Conservation (phyloP, 2,888 invertebrate species). For the Criorhina ranunculi region DNA sequence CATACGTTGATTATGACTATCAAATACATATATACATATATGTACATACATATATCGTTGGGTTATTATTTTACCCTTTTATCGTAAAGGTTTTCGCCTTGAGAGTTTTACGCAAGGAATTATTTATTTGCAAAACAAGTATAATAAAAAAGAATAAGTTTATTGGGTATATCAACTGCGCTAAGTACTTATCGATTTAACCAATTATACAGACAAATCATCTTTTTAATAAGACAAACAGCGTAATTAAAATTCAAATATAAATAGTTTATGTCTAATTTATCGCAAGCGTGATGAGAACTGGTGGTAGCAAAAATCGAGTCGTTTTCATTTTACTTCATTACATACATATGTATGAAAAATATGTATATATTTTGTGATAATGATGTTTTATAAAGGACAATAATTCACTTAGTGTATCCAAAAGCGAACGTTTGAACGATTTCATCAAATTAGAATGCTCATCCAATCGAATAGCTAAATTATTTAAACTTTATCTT, state of each 20-base stretch:
- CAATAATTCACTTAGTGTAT: neutral
- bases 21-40: neutral
- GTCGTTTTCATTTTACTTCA: neutral
- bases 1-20: conserved; percentile 2
- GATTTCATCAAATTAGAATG: neutral
- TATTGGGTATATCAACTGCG: neutral
- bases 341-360: neutral
- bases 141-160: neutral
- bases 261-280: neutral
- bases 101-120: neutral
- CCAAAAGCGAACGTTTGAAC: neutral
- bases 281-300: neutral
- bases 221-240: neutral
- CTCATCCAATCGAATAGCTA: neutral
- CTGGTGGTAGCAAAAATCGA: neutral
- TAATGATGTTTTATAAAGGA: neutral
- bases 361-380: neutral
- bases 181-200: neutral
- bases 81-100: conserved; percentile 3
- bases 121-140: neutral
- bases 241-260: conserved; percentile 3
- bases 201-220: neutral
- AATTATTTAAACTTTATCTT: neutral
- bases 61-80: neutral
- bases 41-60: neutral